phyloP scores from a whole-genome alignment of 2,797 vertebrate genomes.

The Alauda arvensis region DNA sequence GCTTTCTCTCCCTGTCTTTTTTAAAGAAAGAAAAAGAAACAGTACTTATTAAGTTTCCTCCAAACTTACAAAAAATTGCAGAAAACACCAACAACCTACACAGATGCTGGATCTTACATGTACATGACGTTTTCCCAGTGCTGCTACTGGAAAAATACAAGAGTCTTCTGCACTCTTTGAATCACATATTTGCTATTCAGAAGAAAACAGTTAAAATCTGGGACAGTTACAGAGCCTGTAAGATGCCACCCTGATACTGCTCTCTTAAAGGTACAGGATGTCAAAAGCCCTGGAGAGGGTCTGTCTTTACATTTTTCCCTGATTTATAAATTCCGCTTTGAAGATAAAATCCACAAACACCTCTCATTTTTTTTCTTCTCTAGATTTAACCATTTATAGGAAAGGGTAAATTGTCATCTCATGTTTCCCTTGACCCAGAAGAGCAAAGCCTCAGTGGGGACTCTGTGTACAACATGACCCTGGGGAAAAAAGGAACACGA shows the following conservation, averaged over 20 bases:
- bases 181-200: constrained; percentile 6
- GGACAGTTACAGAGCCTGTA: constrained; percentile 23
- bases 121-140: neutral
- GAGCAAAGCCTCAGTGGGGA: constrained; percentile 78
- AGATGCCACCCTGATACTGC: neutral
- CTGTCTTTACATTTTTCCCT: neutral
- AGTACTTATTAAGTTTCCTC: constrained; percentile 20
- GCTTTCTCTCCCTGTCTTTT: constrained; percentile 31
- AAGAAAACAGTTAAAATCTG: constrained; percentile 3
- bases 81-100: neutral
- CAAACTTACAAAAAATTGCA: constrained; percentile 14
- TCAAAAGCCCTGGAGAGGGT: neutral
- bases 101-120: neutral
- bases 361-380: neutral
- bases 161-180: neutral
- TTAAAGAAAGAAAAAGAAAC: constrained; percentile 51
- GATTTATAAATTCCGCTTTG: neutral
- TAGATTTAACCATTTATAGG: constrained; percentile 43
- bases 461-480: constrained; percentile 75
- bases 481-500: constrained; percentile 58
- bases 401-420: constrained; percentile 46
- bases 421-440: constrained; percentile 73
- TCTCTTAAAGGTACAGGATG: constrained; percentile 30
- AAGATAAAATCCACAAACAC: constrained; percentile 27
- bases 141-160: constrained; percentile 2